Conservation (phyloP, 2,113 vertebrate species). For the Pterocles gutturalis region DNA sequence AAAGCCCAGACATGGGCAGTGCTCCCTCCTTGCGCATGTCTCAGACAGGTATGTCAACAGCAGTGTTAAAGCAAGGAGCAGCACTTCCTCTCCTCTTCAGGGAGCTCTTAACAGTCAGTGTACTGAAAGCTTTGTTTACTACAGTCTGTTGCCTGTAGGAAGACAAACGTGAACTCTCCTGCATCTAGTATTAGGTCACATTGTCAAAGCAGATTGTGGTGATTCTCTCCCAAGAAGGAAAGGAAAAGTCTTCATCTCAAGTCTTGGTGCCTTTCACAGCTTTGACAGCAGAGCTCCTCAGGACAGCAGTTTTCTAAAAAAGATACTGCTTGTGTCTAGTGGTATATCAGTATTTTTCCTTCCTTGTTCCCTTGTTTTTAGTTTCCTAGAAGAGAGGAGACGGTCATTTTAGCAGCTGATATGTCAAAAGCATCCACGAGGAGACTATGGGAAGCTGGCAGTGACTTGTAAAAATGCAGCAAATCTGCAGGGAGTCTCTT, state of each 20-base stretch:
- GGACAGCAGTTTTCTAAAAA: neutral
- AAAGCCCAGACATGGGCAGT: fast-evolving
- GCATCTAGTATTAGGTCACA: neutral
- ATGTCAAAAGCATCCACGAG: neutral
- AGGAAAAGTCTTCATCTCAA: neutral
- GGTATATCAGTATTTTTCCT: neutral
- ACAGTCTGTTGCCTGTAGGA: neutral
- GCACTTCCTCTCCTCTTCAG: neutral
- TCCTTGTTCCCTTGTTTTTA: neutral
- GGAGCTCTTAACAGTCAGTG: neutral
- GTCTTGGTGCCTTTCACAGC: fast-evolving
- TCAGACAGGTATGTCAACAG: neutral
- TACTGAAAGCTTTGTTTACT: neutral
- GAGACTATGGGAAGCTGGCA: neutral
- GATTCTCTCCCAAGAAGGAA: neutral
- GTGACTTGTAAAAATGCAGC: conserved; percentile 1
- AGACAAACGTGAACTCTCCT: neutral
- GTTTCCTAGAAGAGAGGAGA: neutral
- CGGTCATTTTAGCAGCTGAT: neutral
- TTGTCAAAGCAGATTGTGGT: neutral
- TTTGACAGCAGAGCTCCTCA: neutral
- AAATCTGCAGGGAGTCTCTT: neutral
- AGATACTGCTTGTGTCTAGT: neutral
- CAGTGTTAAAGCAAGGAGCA: neutral
- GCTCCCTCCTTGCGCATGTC: neutral